phyloP scores from a whole-genome alignment of 2,888 invertebrate species.

The Cordilura impudica region DNA sequence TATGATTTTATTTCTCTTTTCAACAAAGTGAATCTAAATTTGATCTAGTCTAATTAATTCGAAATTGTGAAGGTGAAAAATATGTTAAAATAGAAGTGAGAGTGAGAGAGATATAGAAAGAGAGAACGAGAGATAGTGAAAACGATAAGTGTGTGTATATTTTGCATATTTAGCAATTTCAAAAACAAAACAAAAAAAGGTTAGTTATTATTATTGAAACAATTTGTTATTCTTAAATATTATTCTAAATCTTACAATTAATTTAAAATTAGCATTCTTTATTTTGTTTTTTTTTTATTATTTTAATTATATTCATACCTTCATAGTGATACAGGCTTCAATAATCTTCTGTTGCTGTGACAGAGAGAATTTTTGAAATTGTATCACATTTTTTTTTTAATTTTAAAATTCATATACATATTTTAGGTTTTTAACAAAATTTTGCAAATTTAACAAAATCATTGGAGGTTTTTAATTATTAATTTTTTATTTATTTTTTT shows the following conservation, averaged over 20 bases:
- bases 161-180: not conserved
- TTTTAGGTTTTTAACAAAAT: conserved; percentile 39
- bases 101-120: conserved; percentile 30
- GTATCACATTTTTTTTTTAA: conserved; percentile 68
- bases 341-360: conserved; percentile 88
- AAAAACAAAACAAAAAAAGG: too few relatives aligned
- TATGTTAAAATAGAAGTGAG: not conserved
- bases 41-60: too few relatives aligned
- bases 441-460: conserved; percentile 20
- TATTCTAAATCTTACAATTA: conserved; percentile 15
- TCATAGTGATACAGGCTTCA: conserved; percentile 95
- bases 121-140: conserved; percentile 5
- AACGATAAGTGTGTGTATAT: not conserved
- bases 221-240: not conserved
- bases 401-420: conserved; percentile 50
- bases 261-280: conserved; percentile 42
- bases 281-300: conserved; percentile 26
- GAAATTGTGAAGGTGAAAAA: not conserved
- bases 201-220: not conserved
- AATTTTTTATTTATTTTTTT: conserved; percentile 62
- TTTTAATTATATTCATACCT: conserved; percentile 82
- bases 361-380: conserved; percentile 79
- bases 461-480: too few relatives aligned
- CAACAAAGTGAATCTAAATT: not conserved
- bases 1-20: not conserved